Evolutionary conservation across 2,113 vertebrate species (phyloP).

Genomic region (Isichthys henryi): DNA sequence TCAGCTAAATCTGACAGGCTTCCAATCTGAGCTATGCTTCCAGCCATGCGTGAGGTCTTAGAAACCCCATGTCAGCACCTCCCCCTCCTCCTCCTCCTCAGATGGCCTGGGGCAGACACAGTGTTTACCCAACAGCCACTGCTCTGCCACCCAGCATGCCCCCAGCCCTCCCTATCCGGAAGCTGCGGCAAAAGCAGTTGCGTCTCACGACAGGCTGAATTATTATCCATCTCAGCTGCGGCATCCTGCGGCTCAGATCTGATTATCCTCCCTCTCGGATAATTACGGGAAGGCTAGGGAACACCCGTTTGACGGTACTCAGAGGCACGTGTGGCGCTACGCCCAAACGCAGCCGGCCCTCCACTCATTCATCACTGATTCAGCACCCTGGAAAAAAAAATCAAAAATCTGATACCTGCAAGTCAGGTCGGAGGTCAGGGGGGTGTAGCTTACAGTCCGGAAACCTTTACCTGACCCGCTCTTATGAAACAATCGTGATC

Average conservation of each 20-base stretch:
- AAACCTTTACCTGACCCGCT: background rate
- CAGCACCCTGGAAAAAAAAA: background rate
- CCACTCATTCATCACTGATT: background rate
- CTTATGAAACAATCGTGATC: background rate
- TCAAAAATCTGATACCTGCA: too few relatives aligned
- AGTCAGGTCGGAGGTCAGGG: background rate
- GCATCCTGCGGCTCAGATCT: background rate
- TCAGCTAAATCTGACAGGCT: background rate
- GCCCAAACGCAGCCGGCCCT: background rate
- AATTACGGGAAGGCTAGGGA: background rate
- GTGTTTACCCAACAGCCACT: background rate
- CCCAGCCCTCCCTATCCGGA: background rate
- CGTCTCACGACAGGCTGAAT: background rate
- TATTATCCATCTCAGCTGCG: background rate
- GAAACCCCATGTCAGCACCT: background rate
- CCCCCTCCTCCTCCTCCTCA: background rate
- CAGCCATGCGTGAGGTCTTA: background rate
- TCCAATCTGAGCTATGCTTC: background rate
- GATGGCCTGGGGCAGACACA: background rate
- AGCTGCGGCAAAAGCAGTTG: background rate
- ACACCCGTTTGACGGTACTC: background rate
- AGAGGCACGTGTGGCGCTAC: background rate
- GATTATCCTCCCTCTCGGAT: background rate
- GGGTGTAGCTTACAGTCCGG: too few relatives aligned
- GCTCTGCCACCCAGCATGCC: background rate